Base-by-base conservation (phyloP, 2,797 vertebrate species). In the Adelosebastes latens region DNA sequence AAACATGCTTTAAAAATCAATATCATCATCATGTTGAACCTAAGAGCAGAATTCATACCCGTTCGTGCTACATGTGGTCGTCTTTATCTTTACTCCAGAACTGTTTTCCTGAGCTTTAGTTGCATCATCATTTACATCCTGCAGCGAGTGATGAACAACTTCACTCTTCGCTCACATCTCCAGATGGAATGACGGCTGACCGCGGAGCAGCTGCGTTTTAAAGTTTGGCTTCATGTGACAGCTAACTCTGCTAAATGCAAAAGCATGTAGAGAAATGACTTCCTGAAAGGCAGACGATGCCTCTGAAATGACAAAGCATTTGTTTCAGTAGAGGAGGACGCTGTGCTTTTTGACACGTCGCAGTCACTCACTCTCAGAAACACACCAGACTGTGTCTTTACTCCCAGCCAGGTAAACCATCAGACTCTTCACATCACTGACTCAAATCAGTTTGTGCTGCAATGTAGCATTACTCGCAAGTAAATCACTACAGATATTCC, bases 231-330 rank as follows among this genome's bases (percentile, higher is more conserved):
- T 64, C n/a, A 3, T 55, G 39, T 72, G 71, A 78, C 71, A 75
- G 34, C 60, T 64, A 36, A 46, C 72, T 42, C 66, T 10, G 42
- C 65, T 75, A 36, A 81, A 77, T 72, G 49, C 60, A 76, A 69
- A 68, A 68, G 34, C 14, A n/a, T 18, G 62, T 3, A 24, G 22
- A 80, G 12, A 72, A 83, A 79, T 46, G 27, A 46, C 27, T 77
- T 64, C 70, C 42, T 63, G 20, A 72, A 58, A 85, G 52, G 32
- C 31, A 62, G 78, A 55, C 1, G 24, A 59, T 29, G 22, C 32
- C 32, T 56, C 36, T 64, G 25, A 72, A 77, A 75, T 34, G 63
- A 83, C 60, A 64, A 64, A 68, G 61, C 29, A 14, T 74, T 39
- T 67, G 16, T 77, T 78, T 65, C 31, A 52, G 53, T 25, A 2